Conservation (phyloP, 2,113 vertebrate genomes). For the Ammodytes marinus region DNA sequence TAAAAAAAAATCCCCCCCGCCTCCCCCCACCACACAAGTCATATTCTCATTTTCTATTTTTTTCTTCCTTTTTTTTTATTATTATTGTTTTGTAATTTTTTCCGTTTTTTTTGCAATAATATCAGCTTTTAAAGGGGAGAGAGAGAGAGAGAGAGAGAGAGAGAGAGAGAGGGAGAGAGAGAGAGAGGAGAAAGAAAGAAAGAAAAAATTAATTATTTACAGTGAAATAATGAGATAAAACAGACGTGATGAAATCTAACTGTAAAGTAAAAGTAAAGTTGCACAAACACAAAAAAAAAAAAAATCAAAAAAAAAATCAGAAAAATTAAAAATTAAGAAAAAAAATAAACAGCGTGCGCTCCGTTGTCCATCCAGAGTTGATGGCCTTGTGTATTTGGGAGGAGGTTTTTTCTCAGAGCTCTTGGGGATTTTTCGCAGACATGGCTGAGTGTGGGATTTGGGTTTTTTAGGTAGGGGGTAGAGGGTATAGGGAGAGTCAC, state of each 20-base stretch:
- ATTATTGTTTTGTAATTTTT: slow-evolving; percentile 78
- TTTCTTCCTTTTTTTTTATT: slow-evolving; percentile 80
- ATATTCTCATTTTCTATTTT: slow-evolving; percentile 80
- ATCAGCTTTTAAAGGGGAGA: slow-evolving; percentile 79
- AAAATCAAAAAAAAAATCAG: slow-evolving; percentile 69
- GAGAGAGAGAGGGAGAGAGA: slow-evolving; percentile 64
- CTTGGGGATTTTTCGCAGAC: slow-evolving; percentile 57
- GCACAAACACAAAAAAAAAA: slow-evolving; percentile 92
- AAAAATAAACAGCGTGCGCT: slow-evolving; percentile 79
- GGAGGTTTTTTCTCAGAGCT: slow-evolving; percentile 42
- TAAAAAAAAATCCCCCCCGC: background rate
- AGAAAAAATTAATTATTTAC: slow-evolving; percentile 95
- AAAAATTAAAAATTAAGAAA: slow-evolving; percentile 72
- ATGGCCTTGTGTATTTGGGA: slow-evolving; percentile 78
- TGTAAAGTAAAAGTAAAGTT: slow-evolving; percentile 90
- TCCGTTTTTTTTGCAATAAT: slow-evolving; percentile 85
- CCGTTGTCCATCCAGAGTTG: slow-evolving; percentile 87
- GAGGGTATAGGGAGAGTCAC: slow-evolving; percentile 40
- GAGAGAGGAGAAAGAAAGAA: slow-evolving; percentile 57
- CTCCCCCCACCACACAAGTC: slow-evolving; percentile 76
- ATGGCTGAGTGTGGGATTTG: slow-evolving; percentile 66
- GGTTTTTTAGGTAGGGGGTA: slow-evolving; percentile 6
- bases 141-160: slow-evolving; percentile 47
- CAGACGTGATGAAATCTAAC: slow-evolving; percentile 96
- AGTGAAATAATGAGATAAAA: slow-evolving; percentile 97